Conservation (phyloP, 2,888 invertebrate species). For the Dilophus febrilis region DNA sequence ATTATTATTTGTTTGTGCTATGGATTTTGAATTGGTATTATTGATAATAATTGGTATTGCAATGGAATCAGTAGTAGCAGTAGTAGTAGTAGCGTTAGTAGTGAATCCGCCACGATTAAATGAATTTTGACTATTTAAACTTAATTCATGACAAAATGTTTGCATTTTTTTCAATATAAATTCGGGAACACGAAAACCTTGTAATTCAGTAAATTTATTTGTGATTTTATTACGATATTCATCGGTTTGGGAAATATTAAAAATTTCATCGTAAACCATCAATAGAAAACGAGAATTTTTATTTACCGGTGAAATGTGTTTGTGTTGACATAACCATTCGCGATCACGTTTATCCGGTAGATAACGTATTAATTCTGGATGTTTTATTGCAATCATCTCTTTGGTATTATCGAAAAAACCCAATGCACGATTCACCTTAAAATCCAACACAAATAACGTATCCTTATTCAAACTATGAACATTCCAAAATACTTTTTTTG, state of each 20-base stretch:
- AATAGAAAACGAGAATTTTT: conserved; percentile 42
- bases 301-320: conserved; percentile 40
- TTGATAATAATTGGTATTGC: background rate
- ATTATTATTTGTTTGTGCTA: background rate
- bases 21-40: background rate
- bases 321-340: conserved; percentile 41
- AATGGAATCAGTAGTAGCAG: no score
- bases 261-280: conserved; percentile 41
- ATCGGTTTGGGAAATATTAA: conserved; percentile 37
- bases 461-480: conserved; percentile 36
- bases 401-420: conserved; percentile 30
- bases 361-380: conserved; percentile 47
- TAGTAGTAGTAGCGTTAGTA: no score
- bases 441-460: conserved; percentile 42
- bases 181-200: conserved; percentile 40
- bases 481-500: conserved; percentile 35
- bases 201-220: conserved; percentile 29
- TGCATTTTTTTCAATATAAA: conserved; percentile 45
- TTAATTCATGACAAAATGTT: conserved; percentile 26
- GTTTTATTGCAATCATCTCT: conserved; percentile 42
- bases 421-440: conserved; percentile 28
- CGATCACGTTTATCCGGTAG: conserved; percentile 46
- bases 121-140: conserved; percentile 25
- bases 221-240: conserved; percentile 32
- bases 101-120: no score